phyloP scores from a whole-genome alignment of 2,888 invertebrate species.

The Meloe dianella region DNA sequence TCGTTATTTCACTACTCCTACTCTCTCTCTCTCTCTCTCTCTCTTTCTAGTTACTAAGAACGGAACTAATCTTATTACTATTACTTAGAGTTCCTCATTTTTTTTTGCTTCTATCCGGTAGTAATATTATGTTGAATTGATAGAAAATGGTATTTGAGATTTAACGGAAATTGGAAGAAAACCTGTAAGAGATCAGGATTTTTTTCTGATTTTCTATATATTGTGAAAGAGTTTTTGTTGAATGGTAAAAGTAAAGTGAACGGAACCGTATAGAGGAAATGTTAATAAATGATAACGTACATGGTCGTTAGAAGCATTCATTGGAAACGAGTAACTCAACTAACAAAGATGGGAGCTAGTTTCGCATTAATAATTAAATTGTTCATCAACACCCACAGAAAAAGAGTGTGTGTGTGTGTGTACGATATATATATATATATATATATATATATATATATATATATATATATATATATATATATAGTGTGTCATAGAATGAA shows the following conservation, averaged over 20 bases:
- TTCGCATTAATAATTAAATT: slow-evolving; percentile 46
- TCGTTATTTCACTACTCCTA: not conserved
- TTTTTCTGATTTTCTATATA: not conserved
- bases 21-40: not conserved
- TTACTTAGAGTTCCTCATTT: not conserved
- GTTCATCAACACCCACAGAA: slow-evolving; percentile 32
- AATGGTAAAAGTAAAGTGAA: slow-evolving; percentile 11
- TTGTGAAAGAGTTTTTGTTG: not conserved
- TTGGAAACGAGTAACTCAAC: slow-evolving; percentile 37
- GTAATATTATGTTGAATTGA: slow-evolving; percentile 1
- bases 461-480: no score
- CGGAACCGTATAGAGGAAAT: slow-evolving; percentile 28
- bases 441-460: no score
- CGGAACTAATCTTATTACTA: slow-evolving; percentile 1
- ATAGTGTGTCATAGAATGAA: no score
- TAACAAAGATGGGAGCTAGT: slow-evolving; percentile 41
- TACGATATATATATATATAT: no score
- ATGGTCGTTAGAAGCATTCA: slow-evolving; percentile 42
- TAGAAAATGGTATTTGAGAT: slow-evolving; percentile 8
- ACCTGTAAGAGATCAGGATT: not conserved
- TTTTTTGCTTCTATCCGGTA: not conserved
- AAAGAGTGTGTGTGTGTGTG: no score
- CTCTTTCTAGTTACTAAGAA: not conserved
- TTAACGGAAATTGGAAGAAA: slow-evolving; percentile 4
- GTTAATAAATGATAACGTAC: slow-evolving; percentile 45